These are phyloP conservation scores for Enteromius treurensis DNA, from an alignment of 2,797 vertebrate genomes.

Conservation along the genomic window DNA sequence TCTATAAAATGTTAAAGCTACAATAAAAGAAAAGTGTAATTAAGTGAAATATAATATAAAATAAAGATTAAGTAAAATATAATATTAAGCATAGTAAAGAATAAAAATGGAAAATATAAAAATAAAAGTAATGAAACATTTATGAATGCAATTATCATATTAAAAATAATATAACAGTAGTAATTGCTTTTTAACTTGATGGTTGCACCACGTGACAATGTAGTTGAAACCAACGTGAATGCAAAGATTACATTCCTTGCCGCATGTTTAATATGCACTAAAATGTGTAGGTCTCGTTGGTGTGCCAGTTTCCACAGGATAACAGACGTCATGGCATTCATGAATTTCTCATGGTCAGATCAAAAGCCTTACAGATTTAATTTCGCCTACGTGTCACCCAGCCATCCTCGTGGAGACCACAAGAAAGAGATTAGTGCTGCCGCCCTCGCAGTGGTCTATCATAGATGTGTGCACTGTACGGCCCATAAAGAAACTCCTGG, in stretches of 20 bases:
- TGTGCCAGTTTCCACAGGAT: neutral
- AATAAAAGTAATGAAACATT: neutral
- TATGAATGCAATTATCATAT: neutral
- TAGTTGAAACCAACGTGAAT: neutral
- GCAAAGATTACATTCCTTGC: no score
- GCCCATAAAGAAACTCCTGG: constrained; percentile 29
- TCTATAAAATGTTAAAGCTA: neutral
- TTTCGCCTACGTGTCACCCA: constrained; percentile 47
- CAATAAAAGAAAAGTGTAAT: neutral
- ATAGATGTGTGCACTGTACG: constrained; percentile 16
- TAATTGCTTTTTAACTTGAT: neutral
- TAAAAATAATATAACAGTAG: neutral
- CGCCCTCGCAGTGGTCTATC: constrained; percentile 43
- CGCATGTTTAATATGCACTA: neutral
- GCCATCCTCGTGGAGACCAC: constrained; percentile 74
- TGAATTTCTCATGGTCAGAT: constrained; percentile 49
- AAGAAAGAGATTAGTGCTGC: constrained; percentile 74
- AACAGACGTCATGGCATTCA: constrained; percentile 22
- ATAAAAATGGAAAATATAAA: neutral
- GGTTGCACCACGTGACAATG: neutral
- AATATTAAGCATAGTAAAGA: neutral
- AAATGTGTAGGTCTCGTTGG: neutral
- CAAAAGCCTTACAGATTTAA: constrained; percentile 40
- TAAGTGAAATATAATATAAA: neutral
- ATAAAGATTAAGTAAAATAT: no score